Evolutionary conservation across 1,140 invertebrate genomes (phyloP).

Genomic region (Eriocheir sinensis): DNA sequence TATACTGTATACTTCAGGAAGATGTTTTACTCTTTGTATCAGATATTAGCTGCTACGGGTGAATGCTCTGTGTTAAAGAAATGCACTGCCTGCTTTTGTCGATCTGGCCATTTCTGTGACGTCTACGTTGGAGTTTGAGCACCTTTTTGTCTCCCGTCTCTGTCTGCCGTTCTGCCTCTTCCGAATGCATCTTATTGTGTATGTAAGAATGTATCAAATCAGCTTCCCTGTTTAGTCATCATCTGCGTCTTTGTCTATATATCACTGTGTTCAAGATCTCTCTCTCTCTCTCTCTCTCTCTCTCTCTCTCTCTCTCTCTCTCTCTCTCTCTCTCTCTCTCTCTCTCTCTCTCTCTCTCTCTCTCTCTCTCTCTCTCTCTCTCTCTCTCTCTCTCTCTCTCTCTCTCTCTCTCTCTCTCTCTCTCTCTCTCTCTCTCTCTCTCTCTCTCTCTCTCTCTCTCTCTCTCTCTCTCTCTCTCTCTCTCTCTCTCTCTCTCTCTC

Average conservation of each 20-base stretch:
- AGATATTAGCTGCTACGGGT: no score
- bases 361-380: constrained; percentile 48
- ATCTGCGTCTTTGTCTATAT: background rate
- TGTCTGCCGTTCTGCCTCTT: no score
- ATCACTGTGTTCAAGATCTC: background rate
- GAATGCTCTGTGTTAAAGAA: no score
- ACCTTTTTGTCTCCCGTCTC: no score
- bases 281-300: constrained; percentile 40
- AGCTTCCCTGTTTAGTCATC: no score
- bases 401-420: constrained; percentile 38
- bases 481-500: constrained; percentile 48
- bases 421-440: constrained; percentile 38
- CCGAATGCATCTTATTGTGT: no score
- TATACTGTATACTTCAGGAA: no score
- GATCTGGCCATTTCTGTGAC: no score
- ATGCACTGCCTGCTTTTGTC: no score
- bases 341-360: background rate
- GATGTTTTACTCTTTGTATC: no score
- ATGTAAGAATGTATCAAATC: no score
- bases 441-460: constrained; percentile 44
- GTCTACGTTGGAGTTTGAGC: no score
- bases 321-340: constrained; percentile 44
- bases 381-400: constrained; percentile 35
- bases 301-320: constrained; percentile 38
- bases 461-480: background rate